A percentile compares a stretch with the other conserved stretches of the same genome.
Evolutionary conservation across 2,888 invertebrate genomes (phyloP).

Genomic region (Amphipyra berbera): DNA sequence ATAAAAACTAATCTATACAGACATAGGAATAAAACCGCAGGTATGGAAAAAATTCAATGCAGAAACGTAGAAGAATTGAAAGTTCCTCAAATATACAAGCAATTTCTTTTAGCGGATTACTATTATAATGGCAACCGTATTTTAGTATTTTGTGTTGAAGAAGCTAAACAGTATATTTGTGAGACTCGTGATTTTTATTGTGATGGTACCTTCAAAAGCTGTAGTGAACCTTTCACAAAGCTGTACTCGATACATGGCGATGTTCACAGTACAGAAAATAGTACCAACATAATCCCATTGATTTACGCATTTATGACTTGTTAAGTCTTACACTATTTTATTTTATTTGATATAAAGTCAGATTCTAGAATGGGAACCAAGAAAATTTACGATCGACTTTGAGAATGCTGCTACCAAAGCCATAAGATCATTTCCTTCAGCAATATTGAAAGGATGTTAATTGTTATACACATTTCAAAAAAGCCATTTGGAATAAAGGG

Average conservation of each 20-base stretch:
- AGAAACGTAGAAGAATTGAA: not conserved
- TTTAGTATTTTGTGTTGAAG: not conserved
- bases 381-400: no score
- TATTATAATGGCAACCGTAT: not conserved
- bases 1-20: not conserved
- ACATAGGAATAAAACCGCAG: not conserved
- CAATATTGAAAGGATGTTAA: slow-evolving; percentile 22
- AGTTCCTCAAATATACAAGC: not conserved
- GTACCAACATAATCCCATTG: slow-evolving; percentile 29
- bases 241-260: not conserved
- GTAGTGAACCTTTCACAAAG: not conserved
- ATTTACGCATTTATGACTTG: not conserved
- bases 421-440: slow-evolving; percentile 25
- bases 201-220: no score
- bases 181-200: no score
- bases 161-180: not conserved
- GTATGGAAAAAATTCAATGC: not conserved
- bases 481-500: slow-evolving; percentile 18
- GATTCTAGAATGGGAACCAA: slow-evolving; percentile 14
- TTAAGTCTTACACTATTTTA: slow-evolving; percentile 5
- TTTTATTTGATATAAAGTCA: slow-evolving; percentile 24
- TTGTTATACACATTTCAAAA: slow-evolving; percentile 25
- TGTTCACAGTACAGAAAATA: not conserved
- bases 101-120: not conserved
- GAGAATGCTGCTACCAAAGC: slow-evolving; percentile 21